Evolutionary conservation across 2,113 vertebrate species (phyloP), one percentile per base, ranked within the genome.

Genomic region (Mirounga angustirostris): DNA sequence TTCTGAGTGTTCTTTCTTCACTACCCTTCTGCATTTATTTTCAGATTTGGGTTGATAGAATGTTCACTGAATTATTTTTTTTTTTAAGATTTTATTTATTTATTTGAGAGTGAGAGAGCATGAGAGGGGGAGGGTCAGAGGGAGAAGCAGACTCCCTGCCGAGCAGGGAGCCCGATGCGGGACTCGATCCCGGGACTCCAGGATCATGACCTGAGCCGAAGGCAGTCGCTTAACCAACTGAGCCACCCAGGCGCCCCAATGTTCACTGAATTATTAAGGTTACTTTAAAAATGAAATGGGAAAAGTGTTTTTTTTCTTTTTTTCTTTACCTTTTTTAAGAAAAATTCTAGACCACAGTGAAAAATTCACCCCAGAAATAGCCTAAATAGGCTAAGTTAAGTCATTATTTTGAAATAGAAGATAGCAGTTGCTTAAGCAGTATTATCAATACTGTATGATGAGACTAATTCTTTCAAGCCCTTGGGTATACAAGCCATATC

Each of bases 321-420:
- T 83, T 58, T 36, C 2, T 4, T 58, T n/a, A 92, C 7, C 16
- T 61, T 1, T 15, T 87, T 86, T 78, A 83, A 4, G 30, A 83
- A 40, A 80, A 94, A 50, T 54, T 84, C 26, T 92, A 94, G 71
- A 36, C 7, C 4, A 40, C 5, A 36, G 16, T 10, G 58, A 50
- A 96, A 88, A 52, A 40, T 54, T 79, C 30, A 50, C 21, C 19
- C n/a, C 36, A 28, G n/a, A 8, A 61, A 59, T 81, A 88, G 36
- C 86, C 8, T 73, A 76, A 83, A 2, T 50, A 13, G 30, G 4
- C n/a, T 91, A 56, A 61, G 52, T 67, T 59, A 87, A 91, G 22
- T n/a, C 13, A 73, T 79, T 90, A 56, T 67, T 94, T 85, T 91
- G 65, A 88, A 94, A 96, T 50, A 59, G 26, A 61, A 92, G 43